Base-by-base conservation (phyloP, 2,113 vertebrate genomes). In the Melozone crissalis region DNA sequence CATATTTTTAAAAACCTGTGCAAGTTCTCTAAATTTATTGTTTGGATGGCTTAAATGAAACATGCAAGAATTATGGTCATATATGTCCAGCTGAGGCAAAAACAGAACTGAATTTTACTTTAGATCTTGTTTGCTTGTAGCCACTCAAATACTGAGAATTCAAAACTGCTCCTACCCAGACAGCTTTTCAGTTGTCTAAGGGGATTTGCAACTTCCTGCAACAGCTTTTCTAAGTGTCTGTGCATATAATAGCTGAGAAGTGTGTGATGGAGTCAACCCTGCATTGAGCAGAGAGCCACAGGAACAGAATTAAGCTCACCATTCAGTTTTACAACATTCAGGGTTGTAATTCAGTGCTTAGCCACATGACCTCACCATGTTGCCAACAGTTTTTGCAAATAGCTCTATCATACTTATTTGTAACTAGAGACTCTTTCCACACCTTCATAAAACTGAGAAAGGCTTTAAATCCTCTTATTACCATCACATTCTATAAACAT, bases 241-340 rank as follows among this genome's bases (percentile, higher is more conserved):
- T 2, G 0, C 27, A 41, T 13, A 30, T 17, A 78, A 54, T 1
- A 66, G 30, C 9, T 47, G n/a, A 75, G 54, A 94, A 89, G 84
- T 4, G 24, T 10, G 37, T 37, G 71, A 87, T 20, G 0, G 0
- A 93, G 74, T 75, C 74, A 84, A 75, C 27, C 15, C n/a, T 49
- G 26, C 30, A 37, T 31, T 54, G 73, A 84, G 4, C 11, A 89
- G 81, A 83, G 23, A 39, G 68, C 62, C 72, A 47, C 1, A 0
- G 59, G 21, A 74, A 37, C 22, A 89, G 71, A 93, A 93, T 61
- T 79, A 68, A 93, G 58, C 26, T 87, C 52, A 81, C 44, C 41
- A 76, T 51, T 84, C 46, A 91, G 17, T 91, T 94, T 87, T 85
- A 95, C 49, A 89, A 72, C 74, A 84, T 79, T 54, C 47, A 81